phyloP scores from a whole-genome alignment of 2,113 vertebrate species.

The Ageneiosus marmoratus region DNA sequence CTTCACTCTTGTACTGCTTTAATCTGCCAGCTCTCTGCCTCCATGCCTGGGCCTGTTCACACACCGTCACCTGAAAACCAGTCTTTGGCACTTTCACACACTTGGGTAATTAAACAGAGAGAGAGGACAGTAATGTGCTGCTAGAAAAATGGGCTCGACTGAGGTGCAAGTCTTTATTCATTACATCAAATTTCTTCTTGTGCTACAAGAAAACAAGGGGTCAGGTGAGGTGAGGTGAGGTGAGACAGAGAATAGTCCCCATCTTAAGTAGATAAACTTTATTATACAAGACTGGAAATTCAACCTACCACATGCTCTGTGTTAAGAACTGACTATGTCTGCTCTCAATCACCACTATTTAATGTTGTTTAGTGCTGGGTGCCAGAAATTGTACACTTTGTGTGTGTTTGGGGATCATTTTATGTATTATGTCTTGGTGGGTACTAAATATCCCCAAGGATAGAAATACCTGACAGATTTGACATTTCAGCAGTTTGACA shows the following conservation, averaged over 20 bases:
- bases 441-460: neutral
- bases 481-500: neutral
- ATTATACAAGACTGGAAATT: neutral
- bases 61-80: slow-evolving; percentile 43
- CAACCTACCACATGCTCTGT: neutral
- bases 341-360: neutral
- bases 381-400: too few species aligned
- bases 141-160: slow-evolving; percentile 33
- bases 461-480: neutral
- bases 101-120: slow-evolving; percentile 52
- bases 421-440: neutral
- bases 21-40: slow-evolving; percentile 25
- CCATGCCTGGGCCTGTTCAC: slow-evolving; percentile 24
- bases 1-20: slow-evolving; percentile 33
- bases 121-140: slow-evolving; percentile 40
- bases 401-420: too few species aligned
- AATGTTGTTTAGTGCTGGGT: neutral
- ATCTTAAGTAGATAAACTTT: neutral
- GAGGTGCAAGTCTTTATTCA: slow-evolving; percentile 50
- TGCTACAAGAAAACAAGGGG: slow-evolving; percentile 21
- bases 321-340: neutral
- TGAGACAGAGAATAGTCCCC: slow-evolving; percentile 10
- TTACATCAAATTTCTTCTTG: slow-evolving; percentile 39
- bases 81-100: slow-evolving; percentile 37
- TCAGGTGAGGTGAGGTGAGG: slow-evolving; percentile 17